Evolutionary conservation across 30 jellyfish, hydroid and myxozoan species (phyloP).

Genomic region (Euphysa ruthae): DNA sequence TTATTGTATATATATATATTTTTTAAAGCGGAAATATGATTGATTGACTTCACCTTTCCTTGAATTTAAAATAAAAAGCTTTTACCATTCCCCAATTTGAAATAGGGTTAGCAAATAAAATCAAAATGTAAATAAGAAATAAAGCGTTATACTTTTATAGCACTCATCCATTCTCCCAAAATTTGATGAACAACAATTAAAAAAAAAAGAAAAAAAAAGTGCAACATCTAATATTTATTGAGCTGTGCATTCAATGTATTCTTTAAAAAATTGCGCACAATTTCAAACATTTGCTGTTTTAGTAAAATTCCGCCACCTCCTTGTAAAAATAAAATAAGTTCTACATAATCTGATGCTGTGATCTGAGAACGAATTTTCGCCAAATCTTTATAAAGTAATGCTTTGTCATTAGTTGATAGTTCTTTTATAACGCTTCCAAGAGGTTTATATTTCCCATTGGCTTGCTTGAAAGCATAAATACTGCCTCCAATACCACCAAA

Average conservation of each 20-base stretch:
- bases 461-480: neutral
- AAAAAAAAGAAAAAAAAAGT: neutral
- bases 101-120: neutral
- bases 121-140: too few species aligned
- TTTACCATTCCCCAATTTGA: too few species aligned
- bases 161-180: too few species aligned
- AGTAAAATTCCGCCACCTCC: constrained; percentile 30
- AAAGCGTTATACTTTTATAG: too few species aligned
- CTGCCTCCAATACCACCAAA: constrained; percentile 32
- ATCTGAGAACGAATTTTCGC: constrained; percentile 3
- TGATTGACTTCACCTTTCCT: too few species aligned
- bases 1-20: too few species aligned
- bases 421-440: constrained; percentile 6
- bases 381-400: constrained; percentile 4
- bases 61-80: too few species aligned
- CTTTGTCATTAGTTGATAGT: constrained; percentile 14
- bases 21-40: too few species aligned
- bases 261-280: neutral
- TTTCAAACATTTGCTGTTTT: constrained; percentile 8
- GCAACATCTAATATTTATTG: neutral
- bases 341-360: constrained; percentile 29
- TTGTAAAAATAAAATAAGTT: constrained; percentile 19
- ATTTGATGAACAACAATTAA: neutral
- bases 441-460: constrained; percentile 20
- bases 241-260: neutral